These are phyloP conservation scores for Strix uralensis DNA, from an alignment of 2,113 vertebrate genomes.

Conservation along the genomic window DNA sequence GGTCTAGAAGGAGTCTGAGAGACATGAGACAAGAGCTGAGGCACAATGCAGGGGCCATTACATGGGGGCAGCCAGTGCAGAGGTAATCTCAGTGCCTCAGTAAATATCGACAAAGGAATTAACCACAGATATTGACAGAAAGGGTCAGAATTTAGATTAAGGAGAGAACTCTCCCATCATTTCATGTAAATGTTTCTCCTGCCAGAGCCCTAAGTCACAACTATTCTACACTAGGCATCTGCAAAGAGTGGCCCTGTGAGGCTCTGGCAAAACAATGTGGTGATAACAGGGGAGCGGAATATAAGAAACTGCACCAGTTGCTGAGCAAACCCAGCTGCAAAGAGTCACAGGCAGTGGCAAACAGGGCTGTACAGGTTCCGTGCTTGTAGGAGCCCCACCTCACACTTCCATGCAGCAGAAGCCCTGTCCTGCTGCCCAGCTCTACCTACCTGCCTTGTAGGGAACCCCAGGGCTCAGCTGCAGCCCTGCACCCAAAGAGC, in stretches of 20 bases:
- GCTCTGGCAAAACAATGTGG: not conserved
- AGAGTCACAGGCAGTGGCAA: not conserved
- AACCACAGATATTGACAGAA: not conserved
- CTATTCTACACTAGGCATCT: not conserved
- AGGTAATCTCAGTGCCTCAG: not conserved
- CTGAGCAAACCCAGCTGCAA: not conserved
- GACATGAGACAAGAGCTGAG: not conserved
- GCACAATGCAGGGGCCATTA: not conserved
- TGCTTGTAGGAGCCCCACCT: not conserved
- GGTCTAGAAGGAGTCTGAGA: not conserved
- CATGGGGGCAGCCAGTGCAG: not conserved
- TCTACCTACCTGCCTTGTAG: not conserved
- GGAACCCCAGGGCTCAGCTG: not conserved
- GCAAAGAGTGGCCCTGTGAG: not conserved
- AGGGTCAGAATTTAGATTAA: not conserved
- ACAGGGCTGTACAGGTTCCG: not conserved
- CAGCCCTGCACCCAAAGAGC: not conserved
- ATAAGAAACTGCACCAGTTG: not conserved
- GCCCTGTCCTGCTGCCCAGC: not conserved
- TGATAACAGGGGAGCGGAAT: not conserved
- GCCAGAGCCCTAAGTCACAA: not conserved
- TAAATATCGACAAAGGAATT: not conserved
- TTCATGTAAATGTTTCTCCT: not conserved
- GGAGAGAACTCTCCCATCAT: not conserved
- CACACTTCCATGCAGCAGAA: not conserved